These are phyloP conservation scores for Virgularia gustaviana DNA, from an alignment of 92 coral and sea anemone species.

Conservation along the genomic window DNA sequence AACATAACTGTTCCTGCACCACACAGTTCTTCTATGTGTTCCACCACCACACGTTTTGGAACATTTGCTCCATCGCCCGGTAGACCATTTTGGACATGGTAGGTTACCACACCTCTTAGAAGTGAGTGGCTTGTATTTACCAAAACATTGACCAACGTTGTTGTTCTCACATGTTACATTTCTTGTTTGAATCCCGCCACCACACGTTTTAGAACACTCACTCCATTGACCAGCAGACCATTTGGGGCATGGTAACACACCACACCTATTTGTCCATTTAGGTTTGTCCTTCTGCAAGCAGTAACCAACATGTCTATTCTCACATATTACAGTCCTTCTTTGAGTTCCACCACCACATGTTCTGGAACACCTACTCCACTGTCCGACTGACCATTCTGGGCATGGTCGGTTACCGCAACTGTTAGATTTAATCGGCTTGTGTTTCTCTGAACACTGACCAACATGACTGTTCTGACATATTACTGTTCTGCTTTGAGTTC, in stretches of 20 bases:
- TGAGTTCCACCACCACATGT: slow-evolving; percentile 42
- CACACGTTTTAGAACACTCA: slow-evolving; percentile 51
- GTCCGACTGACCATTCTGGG: background rate
- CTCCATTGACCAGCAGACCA: slow-evolving; percentile 45
- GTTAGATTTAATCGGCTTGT: slow-evolving; percentile 7
- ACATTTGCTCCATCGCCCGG: slow-evolving; percentile 39
- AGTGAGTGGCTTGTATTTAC: background rate
- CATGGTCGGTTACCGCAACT: slow-evolving; percentile 39
- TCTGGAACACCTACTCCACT: slow-evolving; percentile 29
- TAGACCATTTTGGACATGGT: slow-evolving; percentile 37
- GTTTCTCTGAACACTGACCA: slow-evolving; percentile 30
- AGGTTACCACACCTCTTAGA: slow-evolving; percentile 35
- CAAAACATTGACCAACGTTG: slow-evolving; percentile 3
- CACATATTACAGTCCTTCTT: slow-evolving; percentile 38
- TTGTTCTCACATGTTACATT: slow-evolving; percentile 44
- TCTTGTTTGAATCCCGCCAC: slow-evolving; percentile 41
- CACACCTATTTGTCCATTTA: background rate
- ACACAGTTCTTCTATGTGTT: slow-evolving; percentile 30
- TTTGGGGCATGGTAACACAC: slow-evolving; percentile 36
- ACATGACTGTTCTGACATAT: slow-evolving; percentile 38
- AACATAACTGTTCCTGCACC: slow-evolving; percentile 27
- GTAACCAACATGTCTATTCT: slow-evolving; percentile 28
- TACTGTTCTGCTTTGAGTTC: slow-evolving; percentile 34
- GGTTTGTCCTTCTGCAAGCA: background rate
- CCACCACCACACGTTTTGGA: slow-evolving; percentile 42